These are phyloP conservation scores for Rhegmatorhina hoffmannsi DNA, from an alignment of 2,113 vertebrate species.

Conservation along the genomic window DNA sequence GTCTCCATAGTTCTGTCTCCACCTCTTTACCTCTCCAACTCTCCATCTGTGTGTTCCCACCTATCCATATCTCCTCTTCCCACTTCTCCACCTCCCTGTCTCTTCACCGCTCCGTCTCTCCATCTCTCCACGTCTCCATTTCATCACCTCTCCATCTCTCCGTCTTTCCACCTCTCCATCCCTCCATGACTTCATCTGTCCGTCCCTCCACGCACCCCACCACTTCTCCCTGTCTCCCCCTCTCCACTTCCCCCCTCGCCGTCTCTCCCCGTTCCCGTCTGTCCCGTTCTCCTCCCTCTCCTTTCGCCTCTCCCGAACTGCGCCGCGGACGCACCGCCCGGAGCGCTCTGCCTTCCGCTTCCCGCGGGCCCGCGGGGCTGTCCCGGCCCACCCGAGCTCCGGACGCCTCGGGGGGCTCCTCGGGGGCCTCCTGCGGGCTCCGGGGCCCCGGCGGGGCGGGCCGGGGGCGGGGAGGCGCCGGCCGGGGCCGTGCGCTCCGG, in stretches of 20 bases:
- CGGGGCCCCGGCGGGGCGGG: too few species aligned
- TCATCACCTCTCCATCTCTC: not conserved
- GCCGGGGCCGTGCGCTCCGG: too few species aligned
- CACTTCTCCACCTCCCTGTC: fast-evolving
- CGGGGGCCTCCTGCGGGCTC: too few species aligned
- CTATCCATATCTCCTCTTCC: fast-evolving
- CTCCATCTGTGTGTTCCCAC: too few species aligned
- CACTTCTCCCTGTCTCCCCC: not conserved
- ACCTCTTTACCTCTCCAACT: not conserved
- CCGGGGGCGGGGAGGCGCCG: too few species aligned
- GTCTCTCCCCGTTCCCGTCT: not conserved
- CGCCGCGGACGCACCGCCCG: not conserved
- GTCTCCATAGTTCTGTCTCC: not conserved
- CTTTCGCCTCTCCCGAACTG: not conserved
- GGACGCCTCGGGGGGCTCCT: not conserved
- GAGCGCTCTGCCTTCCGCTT: too few species aligned
- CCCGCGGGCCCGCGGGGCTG: not conserved
- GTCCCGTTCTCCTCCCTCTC: not conserved
- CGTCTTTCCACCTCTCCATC: not conserved
- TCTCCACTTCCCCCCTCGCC: too few species aligned
- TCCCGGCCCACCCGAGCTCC: not conserved
- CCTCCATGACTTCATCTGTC: not conserved
- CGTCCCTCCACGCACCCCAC: not conserved
- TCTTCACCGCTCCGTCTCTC: not conserved
- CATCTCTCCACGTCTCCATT: not conserved